Conservation (phyloP, 2,888 invertebrate species). For the Junonia oenone region DNA sequence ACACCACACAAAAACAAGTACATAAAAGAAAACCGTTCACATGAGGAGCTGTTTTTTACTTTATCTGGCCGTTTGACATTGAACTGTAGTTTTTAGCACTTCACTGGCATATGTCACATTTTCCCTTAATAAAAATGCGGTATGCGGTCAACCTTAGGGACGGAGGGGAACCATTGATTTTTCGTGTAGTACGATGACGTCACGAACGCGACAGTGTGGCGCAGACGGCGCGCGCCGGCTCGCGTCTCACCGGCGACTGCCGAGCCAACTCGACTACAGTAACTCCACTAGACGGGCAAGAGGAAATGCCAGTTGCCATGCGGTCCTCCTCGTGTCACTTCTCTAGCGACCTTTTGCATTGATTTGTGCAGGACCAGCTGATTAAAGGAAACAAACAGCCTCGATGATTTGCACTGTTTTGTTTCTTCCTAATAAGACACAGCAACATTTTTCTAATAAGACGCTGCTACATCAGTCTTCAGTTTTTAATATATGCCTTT, state of each 20-base stretch:
- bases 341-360: conserved; percentile 62
- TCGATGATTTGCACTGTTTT: background rate
- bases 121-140: conserved; percentile 71
- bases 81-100: conserved; percentile 49
- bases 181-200: conserved; percentile 71
- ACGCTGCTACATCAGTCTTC: no score
- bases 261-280: conserved; percentile 36
- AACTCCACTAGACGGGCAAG: conserved; percentile 35
- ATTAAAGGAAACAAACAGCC: conserved; percentile 30
- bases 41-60: conserved; percentile 44
- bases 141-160: conserved; percentile 71
- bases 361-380: conserved; percentile 56
- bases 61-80: conserved; percentile 39
- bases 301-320: conserved; percentile 70
- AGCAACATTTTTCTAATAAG: no score
- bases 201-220: conserved; percentile 54
- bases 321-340: conserved; percentile 52
- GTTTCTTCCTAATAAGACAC: background rate
- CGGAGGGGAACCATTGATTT: conserved; percentile 71
- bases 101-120: conserved; percentile 72
- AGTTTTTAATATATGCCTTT: no score
- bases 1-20: conserved; percentile 61
- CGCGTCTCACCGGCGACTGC: conserved; percentile 70
- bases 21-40: conserved; percentile 66
- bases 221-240: conserved; percentile 69